Evolutionary conservation across 1,140 invertebrate species (phyloP), one percentile per base, ranked within the genome.

Genomic region (Diabrotica undecimpunctata): DNA sequence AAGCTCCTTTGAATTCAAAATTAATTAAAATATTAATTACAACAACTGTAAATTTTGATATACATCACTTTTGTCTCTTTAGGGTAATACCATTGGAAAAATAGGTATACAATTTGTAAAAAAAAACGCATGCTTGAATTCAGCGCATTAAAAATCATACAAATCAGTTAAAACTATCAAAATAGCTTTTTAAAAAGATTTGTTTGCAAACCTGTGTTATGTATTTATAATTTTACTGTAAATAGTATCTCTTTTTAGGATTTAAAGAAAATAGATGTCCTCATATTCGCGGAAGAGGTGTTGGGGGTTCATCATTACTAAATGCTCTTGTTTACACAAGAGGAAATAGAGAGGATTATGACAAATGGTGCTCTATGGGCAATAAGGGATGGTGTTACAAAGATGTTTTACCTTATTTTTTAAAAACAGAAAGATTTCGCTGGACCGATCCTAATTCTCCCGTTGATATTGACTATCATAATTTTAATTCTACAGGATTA

Each of bases 241-340:
- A 50, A 10, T 12, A 50, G 9, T 50, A 50, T 83, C 87, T 5
- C 5, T 10, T 55, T 65, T 11, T 35, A 70, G 69, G 66, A 25
- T 61, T 61, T 46, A 52, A 39, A 5, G 51, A 72, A 41, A 51
- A 67, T 5, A 41, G 54, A 59, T 82, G 80, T 60, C 73, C 77
- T 50, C 75, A 70, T 65, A 73, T 77, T n/a, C 66, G 75, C 64
- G 80, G 79, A 5, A 82, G 78, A 72, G 74, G 74, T 0, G 66
- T 84, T 55, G 87, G 87, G 10, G 87, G 87, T 10, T 83, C 81
- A 8, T 83, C 82, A 11, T 80, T 81, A 5, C 78, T 88, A 8
- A 88, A 89, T 74, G 84, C 82, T 36, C 87, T 91, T 86, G 84
- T 86, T 7, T 88, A 87, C 72, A 80, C 83, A 1, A 85, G 88